Evolutionary conservation across 2,797 vertebrate species (phyloP).

Genomic region (Agapornis canus): DNA sequence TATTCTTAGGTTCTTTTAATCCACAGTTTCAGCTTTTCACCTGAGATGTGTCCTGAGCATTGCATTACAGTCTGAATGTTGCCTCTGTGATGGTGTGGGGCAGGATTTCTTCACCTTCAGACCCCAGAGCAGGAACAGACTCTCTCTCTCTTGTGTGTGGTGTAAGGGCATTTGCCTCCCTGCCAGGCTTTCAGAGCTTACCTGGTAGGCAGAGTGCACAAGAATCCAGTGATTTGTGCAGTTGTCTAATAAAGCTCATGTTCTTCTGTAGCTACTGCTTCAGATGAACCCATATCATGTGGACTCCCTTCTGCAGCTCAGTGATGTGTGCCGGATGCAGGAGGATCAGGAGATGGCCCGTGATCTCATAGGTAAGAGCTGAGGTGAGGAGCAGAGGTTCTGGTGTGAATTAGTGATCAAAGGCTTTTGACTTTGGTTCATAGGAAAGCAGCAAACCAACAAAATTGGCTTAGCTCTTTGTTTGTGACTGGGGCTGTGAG

Average conservation of each 20-base stretch:
- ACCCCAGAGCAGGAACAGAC: neutral
- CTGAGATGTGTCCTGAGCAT: rapidly evolving
- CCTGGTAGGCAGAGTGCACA: neutral
- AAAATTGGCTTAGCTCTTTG: neutral
- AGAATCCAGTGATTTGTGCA: neutral
- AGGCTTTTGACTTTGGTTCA: neutral
- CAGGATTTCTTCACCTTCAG: neutral
- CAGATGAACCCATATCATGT: conserved; percentile 94
- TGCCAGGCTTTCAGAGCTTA: rapidly evolving
- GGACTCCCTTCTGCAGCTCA: conserved; percentile 94
- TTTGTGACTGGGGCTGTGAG: neutral
- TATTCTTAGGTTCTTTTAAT: neutral
- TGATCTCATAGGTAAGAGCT: conserved; percentile 87
- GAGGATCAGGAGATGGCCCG: conserved; percentile 98
- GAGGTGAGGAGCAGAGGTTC: neutral
- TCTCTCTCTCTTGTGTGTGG: rapidly evolving
- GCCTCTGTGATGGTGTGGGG: too few species aligned
- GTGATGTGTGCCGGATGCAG: conserved; percentile 93
- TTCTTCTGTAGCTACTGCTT: conserved; percentile 83
- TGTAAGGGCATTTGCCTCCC: neutral
- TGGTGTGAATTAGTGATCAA: neutral
- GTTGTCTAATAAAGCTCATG: rapidly evolving
- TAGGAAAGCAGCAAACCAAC: neutral
- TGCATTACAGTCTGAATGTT: rapidly evolving
- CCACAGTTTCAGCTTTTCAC: neutral